These are phyloP conservation scores for Pelvicachromis taeniatus DNA, from an alignment of 2,113 vertebrate genomes.

Conservation along the genomic window DNA sequence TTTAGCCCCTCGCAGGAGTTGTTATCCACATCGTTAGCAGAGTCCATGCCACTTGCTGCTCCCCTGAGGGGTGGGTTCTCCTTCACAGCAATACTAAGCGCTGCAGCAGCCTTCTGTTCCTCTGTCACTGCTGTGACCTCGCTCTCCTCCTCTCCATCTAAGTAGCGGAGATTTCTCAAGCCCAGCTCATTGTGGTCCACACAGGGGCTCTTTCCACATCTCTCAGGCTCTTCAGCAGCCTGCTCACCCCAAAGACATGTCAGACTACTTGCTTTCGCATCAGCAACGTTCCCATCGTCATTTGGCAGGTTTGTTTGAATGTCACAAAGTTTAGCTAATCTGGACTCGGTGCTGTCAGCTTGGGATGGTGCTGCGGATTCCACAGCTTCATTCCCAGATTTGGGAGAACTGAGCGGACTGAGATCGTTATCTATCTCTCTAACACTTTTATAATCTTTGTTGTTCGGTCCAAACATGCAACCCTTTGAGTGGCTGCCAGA, in stretches of 20 bases:
- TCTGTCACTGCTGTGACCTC: slow-evolving; percentile 46
- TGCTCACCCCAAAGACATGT: slow-evolving; percentile 29
- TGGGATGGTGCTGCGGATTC: neutral
- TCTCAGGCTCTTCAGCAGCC: neutral
- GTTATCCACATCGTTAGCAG: neutral
- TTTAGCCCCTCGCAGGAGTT: slow-evolving; percentile 48
- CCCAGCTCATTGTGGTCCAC: slow-evolving; percentile 69
- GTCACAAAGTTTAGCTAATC: slow-evolving; percentile 46
- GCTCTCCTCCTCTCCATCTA: slow-evolving; percentile 34
- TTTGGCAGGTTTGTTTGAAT: slow-evolving; percentile 11
- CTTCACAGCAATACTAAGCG: slow-evolving; percentile 55
- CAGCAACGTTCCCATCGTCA: neutral
- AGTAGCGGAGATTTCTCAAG: slow-evolving; percentile 62
- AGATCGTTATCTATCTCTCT: slow-evolving; percentile 6
- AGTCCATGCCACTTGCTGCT: neutral
- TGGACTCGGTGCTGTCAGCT: slow-evolving; percentile 42
- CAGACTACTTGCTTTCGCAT: neutral
- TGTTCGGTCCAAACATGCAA: neutral
- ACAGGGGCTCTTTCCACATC: neutral
- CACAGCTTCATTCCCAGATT: slow-evolving; percentile 18
- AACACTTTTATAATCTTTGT: slow-evolving; percentile 31
- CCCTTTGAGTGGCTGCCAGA: slow-evolving; percentile 29
- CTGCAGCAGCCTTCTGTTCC: slow-evolving; percentile 51
- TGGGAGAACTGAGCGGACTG: neutral
- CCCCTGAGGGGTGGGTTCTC: slow-evolving; percentile 49